Evolutionary conservation across 53 echinoderm and acorn worm species (phyloP).

Genomic region (Temnopleurus reevesii): DNA sequence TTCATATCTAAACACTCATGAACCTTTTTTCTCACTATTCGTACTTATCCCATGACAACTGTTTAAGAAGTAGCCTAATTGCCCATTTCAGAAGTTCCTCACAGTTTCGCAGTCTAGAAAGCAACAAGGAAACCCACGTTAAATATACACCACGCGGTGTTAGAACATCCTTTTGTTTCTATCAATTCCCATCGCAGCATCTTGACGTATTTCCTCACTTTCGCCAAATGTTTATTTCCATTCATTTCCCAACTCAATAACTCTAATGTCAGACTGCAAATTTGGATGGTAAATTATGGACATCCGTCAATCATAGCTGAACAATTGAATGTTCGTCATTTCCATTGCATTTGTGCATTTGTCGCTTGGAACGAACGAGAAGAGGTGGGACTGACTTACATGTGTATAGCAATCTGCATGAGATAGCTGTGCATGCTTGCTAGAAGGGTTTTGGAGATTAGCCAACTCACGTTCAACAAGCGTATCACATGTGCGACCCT

Average conservation of each 20-base stretch:
- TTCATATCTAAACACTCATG: too few relatives aligned
- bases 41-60: too few relatives aligned
- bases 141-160: too few relatives aligned
- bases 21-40: too few relatives aligned
- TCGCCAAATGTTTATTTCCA: not conserved
- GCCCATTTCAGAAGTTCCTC: too few relatives aligned
- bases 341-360: not conserved
- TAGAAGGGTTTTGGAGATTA: not conserved
- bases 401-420: constrained; percentile 15
- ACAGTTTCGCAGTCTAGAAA: too few relatives aligned
- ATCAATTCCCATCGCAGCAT: too few relatives aligned
- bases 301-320: not conserved
- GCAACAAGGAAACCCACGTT: too few relatives aligned
- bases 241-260: not conserved
- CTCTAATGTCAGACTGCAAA: not conserved
- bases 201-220: not conserved
- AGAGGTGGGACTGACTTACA: not conserved
- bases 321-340: not conserved
- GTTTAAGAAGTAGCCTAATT: too few relatives aligned
- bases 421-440: constrained; percentile 1
- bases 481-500: constrained; percentile 17
- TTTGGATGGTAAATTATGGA: not conserved
- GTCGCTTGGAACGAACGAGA: not conserved
- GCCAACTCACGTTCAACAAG: constrained; percentile 33
- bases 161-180: too few relatives aligned